phyloP scores from a whole-genome alignment of 2,888 invertebrate species.

The Tubulanus polymorphus region DNA sequence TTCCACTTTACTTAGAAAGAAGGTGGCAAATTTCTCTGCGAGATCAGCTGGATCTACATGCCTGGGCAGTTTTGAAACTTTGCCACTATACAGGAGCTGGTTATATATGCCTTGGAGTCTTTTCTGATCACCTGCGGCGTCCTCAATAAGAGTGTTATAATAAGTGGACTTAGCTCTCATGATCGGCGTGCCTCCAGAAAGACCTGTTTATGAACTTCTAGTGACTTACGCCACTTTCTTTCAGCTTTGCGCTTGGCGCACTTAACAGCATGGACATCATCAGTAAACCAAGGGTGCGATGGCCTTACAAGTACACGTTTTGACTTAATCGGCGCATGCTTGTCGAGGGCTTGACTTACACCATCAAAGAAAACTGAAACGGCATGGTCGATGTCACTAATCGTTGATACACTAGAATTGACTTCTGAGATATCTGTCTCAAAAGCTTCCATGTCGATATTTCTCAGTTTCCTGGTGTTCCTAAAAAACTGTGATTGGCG shows the following conservation, averaged over 20 bases:
- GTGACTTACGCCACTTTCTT: not conserved
- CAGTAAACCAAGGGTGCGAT: not conserved
- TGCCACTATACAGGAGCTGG: not conserved
- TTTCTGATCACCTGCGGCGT: not conserved
- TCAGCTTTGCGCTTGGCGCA: not conserved
- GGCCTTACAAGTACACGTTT: not conserved
- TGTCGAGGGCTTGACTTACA: not conserved
- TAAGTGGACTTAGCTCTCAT: not conserved
- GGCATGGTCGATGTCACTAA: not conserved
- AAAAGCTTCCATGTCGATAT: not conserved
- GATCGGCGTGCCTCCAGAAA: not conserved
- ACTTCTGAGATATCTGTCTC: not conserved
- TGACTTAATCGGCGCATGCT: not conserved
- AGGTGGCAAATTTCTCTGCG: not conserved
- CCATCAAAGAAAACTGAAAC: not conserved
- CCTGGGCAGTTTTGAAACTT: not conserved
- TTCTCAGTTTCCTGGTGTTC: too few relatives aligned
- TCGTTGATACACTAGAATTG: not conserved
- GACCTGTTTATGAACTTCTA: not conserved
- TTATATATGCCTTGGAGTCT: not conserved
- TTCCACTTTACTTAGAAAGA: not conserved
- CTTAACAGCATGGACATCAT: not conserved
- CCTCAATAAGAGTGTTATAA: not conserved
- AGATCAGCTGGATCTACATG: not conserved
- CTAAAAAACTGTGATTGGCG: too few relatives aligned